Base-by-base conservation (phyloP, 2,113 vertebrate genomes). In the Geococcyx californianus region DNA sequence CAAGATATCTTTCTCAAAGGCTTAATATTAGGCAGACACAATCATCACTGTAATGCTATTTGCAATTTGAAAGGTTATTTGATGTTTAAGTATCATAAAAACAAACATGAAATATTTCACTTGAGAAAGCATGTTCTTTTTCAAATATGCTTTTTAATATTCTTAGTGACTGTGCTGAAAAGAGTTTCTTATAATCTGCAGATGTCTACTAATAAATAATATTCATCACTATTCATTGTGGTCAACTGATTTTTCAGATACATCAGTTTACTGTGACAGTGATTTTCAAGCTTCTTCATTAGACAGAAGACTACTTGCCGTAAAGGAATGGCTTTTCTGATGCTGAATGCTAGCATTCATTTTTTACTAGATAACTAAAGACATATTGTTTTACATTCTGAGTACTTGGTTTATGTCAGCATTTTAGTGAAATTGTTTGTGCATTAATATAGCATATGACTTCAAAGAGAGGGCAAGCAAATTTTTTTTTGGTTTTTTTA, bases 31-130 rank as follows among this genome's bases (percentile, higher is more conserved):
- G 51, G 47, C 66, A 91, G 54, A 83, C 94, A 24, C 10, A 82
- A 90, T 80, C 51, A 63, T 31, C 29, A 24, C 9, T 94, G 49
- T 62, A 92, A 36, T 79, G 19, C n/a, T 88, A 26, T 92, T 87
- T 89, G 68, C 49, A 42, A 29, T 90, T 88, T 90, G 69, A 93
- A 91, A 88, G 29, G 36, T 87, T 91, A 36, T n/a, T 89, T 94
- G 51, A 55, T 10, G 17, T 83, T 87, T 77, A 92, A 93, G 40
- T 80, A 82, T 87, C 55, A 15, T 88, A 69, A 94, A 93, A 54
- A 0, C 16, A 88, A 82, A 28, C 5, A 45, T 36, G 5, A 89
- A 79, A 40, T 69, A 93, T 73, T 87, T 64, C 29, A 31, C 8
- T 84, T 10, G 73, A 55, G 52, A 55, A 91, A 89, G 13, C 45